phyloP scores from a whole-genome alignment of 2,888 invertebrate species.

The Chesias legatella region DNA sequence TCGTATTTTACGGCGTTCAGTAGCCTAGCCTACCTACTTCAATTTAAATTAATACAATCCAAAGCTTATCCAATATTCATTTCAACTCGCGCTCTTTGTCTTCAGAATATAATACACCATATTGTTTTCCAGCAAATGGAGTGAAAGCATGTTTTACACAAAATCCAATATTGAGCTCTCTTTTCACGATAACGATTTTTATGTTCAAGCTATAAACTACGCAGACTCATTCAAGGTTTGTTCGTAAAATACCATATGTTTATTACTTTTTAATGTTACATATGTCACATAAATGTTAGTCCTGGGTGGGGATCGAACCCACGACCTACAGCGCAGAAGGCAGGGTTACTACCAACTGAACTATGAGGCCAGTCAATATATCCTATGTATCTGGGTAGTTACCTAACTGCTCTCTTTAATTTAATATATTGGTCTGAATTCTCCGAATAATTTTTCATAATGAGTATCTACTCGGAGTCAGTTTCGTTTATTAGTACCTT shows the following conservation, averaged over 20 bases:
- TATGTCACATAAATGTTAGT: too few species aligned
- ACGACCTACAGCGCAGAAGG: too few species aligned
- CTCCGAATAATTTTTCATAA: too few species aligned
- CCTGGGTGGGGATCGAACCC: too few species aligned
- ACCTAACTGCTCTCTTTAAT: too few species aligned
- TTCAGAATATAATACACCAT: neutral
- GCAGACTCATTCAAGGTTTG: conserved; percentile 57
- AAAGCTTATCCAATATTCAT: neutral
- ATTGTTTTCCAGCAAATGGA: conserved; percentile 53
- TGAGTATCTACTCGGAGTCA: too few species aligned
- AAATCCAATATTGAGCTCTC: conserved; percentile 62
- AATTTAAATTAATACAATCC: neutral
- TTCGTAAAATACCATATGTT: conserved; percentile 5
- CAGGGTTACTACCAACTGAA: too few species aligned
- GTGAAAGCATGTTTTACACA: conserved; percentile 35
- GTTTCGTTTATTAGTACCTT: too few species aligned
- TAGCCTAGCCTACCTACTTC: neutral
- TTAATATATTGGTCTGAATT: too few species aligned
- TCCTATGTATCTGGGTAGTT: too few species aligned
- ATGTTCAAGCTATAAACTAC: conserved; percentile 56
- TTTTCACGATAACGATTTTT: conserved; percentile 64
- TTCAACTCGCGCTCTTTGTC: neutral
- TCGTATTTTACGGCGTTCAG: neutral
- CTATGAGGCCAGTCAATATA: too few species aligned
- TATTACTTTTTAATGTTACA: too few species aligned